Evolutionary conservation across 2,797 vertebrate genomes (phyloP), one percentile per base, ranked within the genome.

Genomic region (Halcyon leucocephala): DNA sequence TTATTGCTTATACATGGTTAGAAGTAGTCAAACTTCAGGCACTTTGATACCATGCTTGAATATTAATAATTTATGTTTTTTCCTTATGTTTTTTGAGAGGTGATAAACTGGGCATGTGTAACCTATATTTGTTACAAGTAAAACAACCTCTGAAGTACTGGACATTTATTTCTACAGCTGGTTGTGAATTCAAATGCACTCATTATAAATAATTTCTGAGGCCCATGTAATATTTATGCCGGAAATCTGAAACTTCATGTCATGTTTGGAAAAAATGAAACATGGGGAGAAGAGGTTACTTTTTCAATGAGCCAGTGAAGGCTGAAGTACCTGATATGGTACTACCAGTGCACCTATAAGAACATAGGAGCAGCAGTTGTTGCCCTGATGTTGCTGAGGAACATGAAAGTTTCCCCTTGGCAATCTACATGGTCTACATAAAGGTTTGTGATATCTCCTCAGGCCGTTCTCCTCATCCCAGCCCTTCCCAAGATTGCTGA

Each of bases 151-250:
- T 64, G 66, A 95, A 94, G 55, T 55, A 90, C 67, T 10, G 80
- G 87, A 48, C 93, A 89, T 95, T 93, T 95, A 86, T 96, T 96
- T 95, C 87, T 70, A 58, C 35, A 70, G 60, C 80, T 86, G 35
- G 7, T 65, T 82, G 80, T 71, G 96, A 95, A 95, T 94, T 73
- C 52, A 92, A 84, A 89, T 70, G 60, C 33, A 57, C 26, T 86
- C 21, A 19, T 60, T 79, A 90, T 96, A 91, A 96, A 96, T 95
- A 93, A 96, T 96, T 96, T 90, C 82, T 93, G 64, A 92, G 58
- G 24, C 2, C 26, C 60, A 77, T 93, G 31, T 61, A 94, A 95
- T 95, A 96, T 97, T 96, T 86, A 93, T 95, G 52, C 48, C 11
- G 14, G 73, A 95, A 91, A 94, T 92, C 67, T 90, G 82, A 93